phyloP scores from a whole-genome alignment of 2,888 invertebrate genomes.

The Dromius quadrimaculatus region DNA sequence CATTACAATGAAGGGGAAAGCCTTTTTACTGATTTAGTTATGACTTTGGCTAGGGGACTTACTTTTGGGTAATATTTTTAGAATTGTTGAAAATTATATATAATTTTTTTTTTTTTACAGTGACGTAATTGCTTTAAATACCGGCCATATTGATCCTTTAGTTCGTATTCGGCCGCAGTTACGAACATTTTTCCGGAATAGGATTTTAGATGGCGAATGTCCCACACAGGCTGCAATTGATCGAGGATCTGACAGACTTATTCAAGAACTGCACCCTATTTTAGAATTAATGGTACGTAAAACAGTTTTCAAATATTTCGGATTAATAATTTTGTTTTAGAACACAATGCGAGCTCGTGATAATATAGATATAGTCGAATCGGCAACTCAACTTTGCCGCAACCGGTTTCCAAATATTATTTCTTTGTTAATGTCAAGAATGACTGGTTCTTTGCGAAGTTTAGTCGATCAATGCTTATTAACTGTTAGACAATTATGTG shows the following conservation, averaged over 20 bases:
- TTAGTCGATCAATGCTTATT: slow-evolving; percentile 60
- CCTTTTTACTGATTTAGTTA: slow-evolving; percentile 65
- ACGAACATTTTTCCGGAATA: slow-evolving; percentile 66
- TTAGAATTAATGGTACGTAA: slow-evolving; percentile 66
- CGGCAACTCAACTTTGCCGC: slow-evolving; percentile 61
- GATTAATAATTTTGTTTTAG: slow-evolving; percentile 57
- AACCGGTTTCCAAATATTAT: slow-evolving; percentile 62
- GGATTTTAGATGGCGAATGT: slow-evolving; percentile 65
- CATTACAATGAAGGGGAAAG: slow-evolving; percentile 65
- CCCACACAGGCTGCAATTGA: slow-evolving; percentile 65
- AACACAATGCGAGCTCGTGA: slow-evolving; percentile 60
- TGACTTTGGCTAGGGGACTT: slow-evolving; percentile 63
- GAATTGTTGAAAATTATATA: background rate
- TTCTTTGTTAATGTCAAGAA: slow-evolving; percentile 58
- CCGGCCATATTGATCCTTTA: slow-evolving; percentile 64
- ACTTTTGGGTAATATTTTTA: slow-evolving; percentile 62
- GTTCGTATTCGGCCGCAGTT: slow-evolving; percentile 66
- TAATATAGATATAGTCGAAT: slow-evolving; percentile 63
- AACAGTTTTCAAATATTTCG: background rate
- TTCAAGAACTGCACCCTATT: slow-evolving; percentile 66
- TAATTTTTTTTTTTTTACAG: slow-evolving; percentile 57
- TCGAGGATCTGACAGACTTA: slow-evolving; percentile 65
- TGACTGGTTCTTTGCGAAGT: slow-evolving; percentile 58
- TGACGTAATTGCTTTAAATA: slow-evolving; percentile 63
- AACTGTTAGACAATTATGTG: slow-evolving; percentile 60